Conservation (phyloP, 2,113 vertebrate genomes). For the Notothenia coriiceps region DNA sequence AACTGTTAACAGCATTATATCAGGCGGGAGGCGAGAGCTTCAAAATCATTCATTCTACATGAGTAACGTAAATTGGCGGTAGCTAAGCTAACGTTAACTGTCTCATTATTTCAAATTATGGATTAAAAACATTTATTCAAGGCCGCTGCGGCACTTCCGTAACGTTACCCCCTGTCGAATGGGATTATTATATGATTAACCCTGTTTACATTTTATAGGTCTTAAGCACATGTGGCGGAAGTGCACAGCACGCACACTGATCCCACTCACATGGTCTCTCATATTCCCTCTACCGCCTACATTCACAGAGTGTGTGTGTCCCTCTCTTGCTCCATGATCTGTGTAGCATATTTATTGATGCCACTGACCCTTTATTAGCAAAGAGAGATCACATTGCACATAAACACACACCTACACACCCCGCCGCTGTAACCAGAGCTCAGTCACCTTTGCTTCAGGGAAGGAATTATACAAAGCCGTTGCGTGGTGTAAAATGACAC, state of each 20-base stretch:
- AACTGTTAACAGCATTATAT: no score
- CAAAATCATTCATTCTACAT: no score
- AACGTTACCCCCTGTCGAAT: no score
- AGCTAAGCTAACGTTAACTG: no score
- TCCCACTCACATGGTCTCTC: conserved; percentile 27
- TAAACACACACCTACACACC: conserved; percentile 22
- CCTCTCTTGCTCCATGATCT: conserved; percentile 31
- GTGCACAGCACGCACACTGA: conserved; percentile 38
- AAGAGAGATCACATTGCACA: conserved; percentile 42
- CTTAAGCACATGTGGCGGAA: conserved; percentile 20
- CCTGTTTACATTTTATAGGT: conserved; percentile 5
- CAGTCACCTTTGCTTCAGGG: conserved; percentile 41
- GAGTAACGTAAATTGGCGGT: no score
- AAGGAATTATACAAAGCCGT: conserved; percentile 23
- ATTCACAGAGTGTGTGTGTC: not conserved
- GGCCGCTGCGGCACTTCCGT: no score
- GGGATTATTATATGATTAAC: not conserved
- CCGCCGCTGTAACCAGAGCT: conserved; percentile 39
- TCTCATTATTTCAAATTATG: no score
- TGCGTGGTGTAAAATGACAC: conserved; percentile 28
- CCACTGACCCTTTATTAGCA: conserved; percentile 27
- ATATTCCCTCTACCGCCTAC: conserved; percentile 1
- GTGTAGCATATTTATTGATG: conserved; percentile 45
- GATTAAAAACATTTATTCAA: no score
- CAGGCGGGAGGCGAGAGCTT: no score